Base-by-base conservation (phyloP, 2,113 vertebrate genomes). In the Ochotona princeps region DNA sequence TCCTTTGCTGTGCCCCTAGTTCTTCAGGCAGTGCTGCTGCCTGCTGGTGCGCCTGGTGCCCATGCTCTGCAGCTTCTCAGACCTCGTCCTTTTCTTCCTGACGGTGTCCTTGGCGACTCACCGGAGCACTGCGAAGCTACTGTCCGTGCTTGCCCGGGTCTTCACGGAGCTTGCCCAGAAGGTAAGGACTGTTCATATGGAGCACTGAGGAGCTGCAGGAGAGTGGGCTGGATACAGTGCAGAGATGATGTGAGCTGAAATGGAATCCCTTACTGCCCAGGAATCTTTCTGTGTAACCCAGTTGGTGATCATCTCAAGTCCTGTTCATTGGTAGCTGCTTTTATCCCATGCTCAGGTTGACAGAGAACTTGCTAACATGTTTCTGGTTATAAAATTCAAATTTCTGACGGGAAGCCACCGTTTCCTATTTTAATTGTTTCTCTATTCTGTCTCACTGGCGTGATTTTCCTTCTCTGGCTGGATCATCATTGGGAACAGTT, bases 111-210 rank as follows among this genome's bases (percentile, higher is more conserved):
- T 99, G 97, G 98, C 98, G 17, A 98, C 98, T 81, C 99, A 99
- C 95, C 98, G 99, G 57, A 98, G 98, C 97, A 99, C 98, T 0
- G 99, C 98, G 2, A 99, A 99, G 72, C 96, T 99, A 83, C 98
- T 99, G 61, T 99, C 98, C 26, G 98, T 99, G 38, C 97, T 99
- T 90, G 97, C 98, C 25, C 98, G 98, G 93, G 93, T 99, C 98
- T 99, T 99, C 96, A 98, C 99, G 0, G 98, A 99, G 94, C 98
- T 99, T 1, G 98, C 98, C 76, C 99, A 98, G 90, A 99, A 99
- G 99, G 99, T 99, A 98, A 95, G 92, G 60, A 75, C 54, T 73
- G 0, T 51, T 78, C 38, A 18, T 1, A 4, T 61, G 26, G 21
- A 87, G 18, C 13, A 14, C 25, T 7, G 3, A 13, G 30, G 38